A percentile compares a stretch with the other conserved stretches of the same genome.
These are phyloP conservation scores for Murina feae DNA, from an alignment of 2,113 vertebrate species.

Conservation along the genomic window DNA sequence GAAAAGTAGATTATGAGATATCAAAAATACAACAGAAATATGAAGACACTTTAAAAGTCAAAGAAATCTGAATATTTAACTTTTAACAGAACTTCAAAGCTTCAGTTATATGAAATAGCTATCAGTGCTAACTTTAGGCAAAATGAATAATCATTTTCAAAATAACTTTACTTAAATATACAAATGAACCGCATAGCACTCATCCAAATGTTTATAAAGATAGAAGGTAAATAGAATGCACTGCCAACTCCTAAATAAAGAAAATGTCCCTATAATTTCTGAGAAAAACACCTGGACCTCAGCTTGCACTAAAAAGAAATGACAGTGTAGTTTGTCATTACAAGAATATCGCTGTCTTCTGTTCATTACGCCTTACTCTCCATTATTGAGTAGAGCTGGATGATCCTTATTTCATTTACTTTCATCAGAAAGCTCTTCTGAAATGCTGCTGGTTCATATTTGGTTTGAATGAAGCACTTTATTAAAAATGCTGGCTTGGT, in stretches of 20 bases:
- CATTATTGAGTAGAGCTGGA: slow-evolving; percentile 43
- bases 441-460: slow-evolving; percentile 57
- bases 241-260: not conserved
- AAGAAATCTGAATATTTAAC: not conserved
- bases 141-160: slow-evolving; percentile 1
- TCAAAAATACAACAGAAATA: not conserved
- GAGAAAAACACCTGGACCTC: slow-evolving; percentile 11
- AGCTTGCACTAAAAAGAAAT: slow-evolving; percentile 25
- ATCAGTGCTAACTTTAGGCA: not conserved
- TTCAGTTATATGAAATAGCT: not conserved
- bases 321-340: slow-evolving; percentile 47
- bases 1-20: not conserved
- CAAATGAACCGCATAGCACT: not conserved
- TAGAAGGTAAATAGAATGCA: not conserved
- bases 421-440: slow-evolving; percentile 56
- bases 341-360: not conserved
- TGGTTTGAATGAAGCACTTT: slow-evolving; percentile 61
- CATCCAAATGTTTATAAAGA: not conserved
- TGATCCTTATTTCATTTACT: slow-evolving; percentile 69
- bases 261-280: slow-evolving; percentile 7
- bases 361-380: slow-evolving; percentile 41
- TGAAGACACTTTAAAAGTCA: not conserved
- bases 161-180: not conserved
- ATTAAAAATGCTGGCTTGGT: slow-evolving; percentile 52
- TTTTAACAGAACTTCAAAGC: not conserved